Evolutionary conservation across 2,113 vertebrate species (phyloP).

Genomic region (Electrona antarctica): DNA sequence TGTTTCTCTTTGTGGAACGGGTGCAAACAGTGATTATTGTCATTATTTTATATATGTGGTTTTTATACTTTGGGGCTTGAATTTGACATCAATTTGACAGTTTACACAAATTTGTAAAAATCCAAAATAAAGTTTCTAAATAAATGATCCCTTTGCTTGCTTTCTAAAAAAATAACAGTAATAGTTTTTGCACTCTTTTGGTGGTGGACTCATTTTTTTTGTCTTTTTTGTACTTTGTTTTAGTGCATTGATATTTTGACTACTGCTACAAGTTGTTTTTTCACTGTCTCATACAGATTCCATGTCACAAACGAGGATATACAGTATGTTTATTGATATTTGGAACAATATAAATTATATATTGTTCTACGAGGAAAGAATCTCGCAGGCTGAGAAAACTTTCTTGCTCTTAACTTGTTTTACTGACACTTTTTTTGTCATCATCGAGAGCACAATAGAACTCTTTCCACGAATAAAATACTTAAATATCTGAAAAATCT

Average conservation of each 20-base stretch:
- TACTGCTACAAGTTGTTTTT: conserved; percentile 65
- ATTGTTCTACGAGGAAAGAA: conserved; percentile 67
- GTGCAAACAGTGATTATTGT: conserved; percentile 38
- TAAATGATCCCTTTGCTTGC: conserved; percentile 80
- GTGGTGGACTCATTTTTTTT: conserved; percentile 67
- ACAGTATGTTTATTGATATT: conserved; percentile 58
- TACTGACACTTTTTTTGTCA: conserved; percentile 35
- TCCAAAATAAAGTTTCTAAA: conserved; percentile 81
- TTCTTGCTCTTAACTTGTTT: conserved; percentile 78
- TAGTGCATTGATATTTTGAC: conserved; percentile 27
- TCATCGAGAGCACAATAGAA: conserved; percentile 24
- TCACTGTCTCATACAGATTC: conserved; percentile 49
- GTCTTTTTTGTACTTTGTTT: conserved; percentile 43
- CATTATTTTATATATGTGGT: conserved; percentile 49
- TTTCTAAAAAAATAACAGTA: conserved; percentile 61
- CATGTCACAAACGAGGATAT: conserved; percentile 56
- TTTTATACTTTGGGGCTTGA: conserved; percentile 60
- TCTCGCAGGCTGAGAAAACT: conserved; percentile 86
- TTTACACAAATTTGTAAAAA: conserved; percentile 71
- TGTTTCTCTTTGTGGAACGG: conserved; percentile 48
- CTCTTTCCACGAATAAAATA: conserved; percentile 62
- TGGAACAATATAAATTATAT: conserved; percentile 63
- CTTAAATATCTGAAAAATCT: conserved; percentile 49
- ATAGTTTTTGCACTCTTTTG: conserved; percentile 67
- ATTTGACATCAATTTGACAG: conserved; percentile 67